Percentiles rank a stretch among this genome's conserved stretches.
These are phyloP conservation scores for Chelon labrosus DNA, from an alignment of 2,797 vertebrate genomes.

Conservation along the genomic window DNA sequence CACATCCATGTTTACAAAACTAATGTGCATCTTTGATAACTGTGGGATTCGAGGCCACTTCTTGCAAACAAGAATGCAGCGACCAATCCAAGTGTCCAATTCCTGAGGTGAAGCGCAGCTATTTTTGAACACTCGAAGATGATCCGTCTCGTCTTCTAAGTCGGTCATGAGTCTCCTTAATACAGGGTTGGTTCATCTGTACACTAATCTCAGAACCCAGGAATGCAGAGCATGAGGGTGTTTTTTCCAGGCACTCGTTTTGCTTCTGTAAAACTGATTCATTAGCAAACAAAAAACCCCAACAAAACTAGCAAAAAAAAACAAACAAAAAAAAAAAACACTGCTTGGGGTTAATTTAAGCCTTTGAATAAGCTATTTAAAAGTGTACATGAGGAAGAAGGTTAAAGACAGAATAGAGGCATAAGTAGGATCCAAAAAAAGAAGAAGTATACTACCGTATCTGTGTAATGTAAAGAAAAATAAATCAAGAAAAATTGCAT, in stretches of 20 bases:
- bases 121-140: slow-evolving; percentile 40
- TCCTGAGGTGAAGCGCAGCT: slow-evolving; percentile 51
- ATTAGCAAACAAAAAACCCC: slow-evolving; percentile 51
- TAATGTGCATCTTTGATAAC: slow-evolving; percentile 31
- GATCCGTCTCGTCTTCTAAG: slow-evolving; percentile 23
- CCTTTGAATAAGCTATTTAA: slow-evolving; percentile 25
- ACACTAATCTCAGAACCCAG: slow-evolving; percentile 34
- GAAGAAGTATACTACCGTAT: slow-evolving; percentile 30
- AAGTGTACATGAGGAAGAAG: slow-evolving; percentile 24
- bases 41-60: slow-evolving; percentile 30
- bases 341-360: slow-evolving; percentile 5
- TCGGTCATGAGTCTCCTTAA: slow-evolving; percentile 41
- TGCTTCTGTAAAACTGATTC: slow-evolving; percentile 32
- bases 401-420: slow-evolving; percentile 18
- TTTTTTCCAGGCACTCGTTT: slow-evolving; percentile 49
- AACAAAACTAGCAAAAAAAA: slow-evolving; percentile 25
- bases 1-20: slow-evolving; percentile 13
- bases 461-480: slow-evolving; percentile 24
- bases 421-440: slow-evolving; percentile 43
- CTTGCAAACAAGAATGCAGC: slow-evolving; percentile 38
- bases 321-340: slow-evolving; percentile 22
- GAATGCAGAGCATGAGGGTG: slow-evolving; percentile 49
- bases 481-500: slow-evolving; percentile 37
- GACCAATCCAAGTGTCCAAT: slow-evolving; percentile 42
- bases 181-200: slow-evolving; percentile 21